phyloP scores from a whole-genome alignment of 2,797 vertebrate genomes.

The Oceanodroma leucorhoa region DNA sequence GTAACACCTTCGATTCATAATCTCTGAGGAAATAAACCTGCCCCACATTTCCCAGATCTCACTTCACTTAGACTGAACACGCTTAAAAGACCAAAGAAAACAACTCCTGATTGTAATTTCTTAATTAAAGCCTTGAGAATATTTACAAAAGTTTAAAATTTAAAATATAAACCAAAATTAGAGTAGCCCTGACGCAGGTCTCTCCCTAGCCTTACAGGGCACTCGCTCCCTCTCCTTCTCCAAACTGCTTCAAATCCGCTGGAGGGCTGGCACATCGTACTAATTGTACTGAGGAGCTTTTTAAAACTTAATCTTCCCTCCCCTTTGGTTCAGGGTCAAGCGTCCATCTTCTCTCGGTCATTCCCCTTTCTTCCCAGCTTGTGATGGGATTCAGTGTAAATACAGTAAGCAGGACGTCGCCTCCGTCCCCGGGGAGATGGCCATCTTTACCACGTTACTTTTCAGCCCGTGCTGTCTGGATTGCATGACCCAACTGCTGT shows the following conservation, averaged over 20 bases:
- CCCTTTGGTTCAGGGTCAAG: neutral
- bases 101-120: neutral
- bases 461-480: neutral
- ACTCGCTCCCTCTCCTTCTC: neutral
- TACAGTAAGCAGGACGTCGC: no score
- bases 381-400: neutral
- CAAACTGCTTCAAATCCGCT: accelerated
- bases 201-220: neutral
- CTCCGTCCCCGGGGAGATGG: neutral
- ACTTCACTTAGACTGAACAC: neutral
- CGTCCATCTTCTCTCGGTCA: accelerated
- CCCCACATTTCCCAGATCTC: neutral
- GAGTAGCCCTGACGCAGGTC: accelerated
- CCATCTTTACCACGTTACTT: neutral
- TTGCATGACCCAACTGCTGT: neutral
- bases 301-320: no score
- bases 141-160: neutral
- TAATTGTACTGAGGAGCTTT: neutral
- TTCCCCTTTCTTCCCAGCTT: neutral
- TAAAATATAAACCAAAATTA: neutral
- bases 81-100: neutral
- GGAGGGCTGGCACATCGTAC: neutral
- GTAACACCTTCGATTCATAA: accelerated
- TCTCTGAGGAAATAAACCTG: neutral
- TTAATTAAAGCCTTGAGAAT: neutral